Conservation (phyloP, 1,140 invertebrate genomes). For the Lucilia cuprina region DNA sequence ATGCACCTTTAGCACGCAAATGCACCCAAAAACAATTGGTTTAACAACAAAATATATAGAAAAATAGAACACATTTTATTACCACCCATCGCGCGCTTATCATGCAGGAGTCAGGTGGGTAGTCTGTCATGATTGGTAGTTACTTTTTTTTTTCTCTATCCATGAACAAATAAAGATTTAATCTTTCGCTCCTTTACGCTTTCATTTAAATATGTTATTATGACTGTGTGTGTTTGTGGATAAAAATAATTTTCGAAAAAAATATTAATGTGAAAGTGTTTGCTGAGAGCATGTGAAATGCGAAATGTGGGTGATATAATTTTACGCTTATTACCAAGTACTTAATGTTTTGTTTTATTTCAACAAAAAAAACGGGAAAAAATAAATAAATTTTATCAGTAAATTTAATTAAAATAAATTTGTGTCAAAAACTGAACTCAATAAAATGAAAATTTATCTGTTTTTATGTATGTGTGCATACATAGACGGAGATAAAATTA, state of each 20-base stretch:
- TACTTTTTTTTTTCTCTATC: not conserved
- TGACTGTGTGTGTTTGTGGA: too few relatives aligned
- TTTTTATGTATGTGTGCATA: too few relatives aligned
- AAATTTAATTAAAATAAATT: not conserved
- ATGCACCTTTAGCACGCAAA: constrained; percentile 6
- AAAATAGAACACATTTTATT: too few relatives aligned
- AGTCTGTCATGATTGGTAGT: not conserved
- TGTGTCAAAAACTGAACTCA: not conserved
- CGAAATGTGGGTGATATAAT: not conserved
- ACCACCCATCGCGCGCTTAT: too few relatives aligned
- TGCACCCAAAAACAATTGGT: not conserved
- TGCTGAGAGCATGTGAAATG: too few relatives aligned
- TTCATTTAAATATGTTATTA: too few relatives aligned
- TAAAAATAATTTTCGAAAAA: too few relatives aligned
- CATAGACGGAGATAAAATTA: too few relatives aligned
- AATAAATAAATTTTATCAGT: not conserved
- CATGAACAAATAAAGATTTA: not conserved
- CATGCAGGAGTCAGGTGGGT: too few relatives aligned
- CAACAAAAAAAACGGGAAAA: not conserved
- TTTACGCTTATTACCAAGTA: not conserved
- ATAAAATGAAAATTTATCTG: not conserved
- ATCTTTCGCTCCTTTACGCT: not conserved
- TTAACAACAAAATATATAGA: too few relatives aligned
- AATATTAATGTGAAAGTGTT: too few relatives aligned
- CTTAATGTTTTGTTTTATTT: not conserved